Base-by-base conservation (phyloP, 2,888 invertebrate genomes). In the Dastarcus helophoroides region DNA sequence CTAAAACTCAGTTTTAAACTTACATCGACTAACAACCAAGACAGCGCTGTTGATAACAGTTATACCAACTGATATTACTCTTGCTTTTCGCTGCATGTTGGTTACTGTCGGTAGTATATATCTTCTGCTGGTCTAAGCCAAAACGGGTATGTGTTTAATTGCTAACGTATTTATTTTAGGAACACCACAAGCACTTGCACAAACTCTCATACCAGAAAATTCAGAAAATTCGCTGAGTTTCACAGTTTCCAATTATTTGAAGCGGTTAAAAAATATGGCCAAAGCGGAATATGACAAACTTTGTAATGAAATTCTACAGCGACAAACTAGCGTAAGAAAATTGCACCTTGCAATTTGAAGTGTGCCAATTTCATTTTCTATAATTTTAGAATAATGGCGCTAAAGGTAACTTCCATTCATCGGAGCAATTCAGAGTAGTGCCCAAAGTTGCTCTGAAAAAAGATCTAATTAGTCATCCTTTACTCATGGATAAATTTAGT, bases 191-290 rank as follows among this genome's bases (percentile, higher is more conserved):
- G 80, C 79, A 28, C 62, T 90, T 38, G 72, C 86, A 6, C 81
- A 82, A 57, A 84, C 81, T 41, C 67, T 93, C 42, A 75, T 95
- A 35, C 90, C 94, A 0, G 97, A 98, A 53, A 83, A 78, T 43
- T 76, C 86, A 54, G 94, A 97, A 56, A 93, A n/a, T n/a, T 85
- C 59, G 85, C 70, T 95, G 36, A 91, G 89, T 53, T 93, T 86
- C 58, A 84, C 85, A 36, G 90, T 97, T 24, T 73, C 90, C 37
- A 91, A 90, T 61, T 93, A 95, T 61, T 67, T 98, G 54, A 95
- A 94, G 63, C 79, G 91, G 59, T 69, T 95, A 47, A 97, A 97
- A 65, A 91, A 89, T 60, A 84, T 88, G 58, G 93, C 90, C 11
- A 88, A 89, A 62, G 71, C 79, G 31, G 90, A 90, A 58, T 89